phyloP scores from a whole-genome alignment of 2,113 vertebrate species.

The Pyxicephalus adspersus region DNA sequence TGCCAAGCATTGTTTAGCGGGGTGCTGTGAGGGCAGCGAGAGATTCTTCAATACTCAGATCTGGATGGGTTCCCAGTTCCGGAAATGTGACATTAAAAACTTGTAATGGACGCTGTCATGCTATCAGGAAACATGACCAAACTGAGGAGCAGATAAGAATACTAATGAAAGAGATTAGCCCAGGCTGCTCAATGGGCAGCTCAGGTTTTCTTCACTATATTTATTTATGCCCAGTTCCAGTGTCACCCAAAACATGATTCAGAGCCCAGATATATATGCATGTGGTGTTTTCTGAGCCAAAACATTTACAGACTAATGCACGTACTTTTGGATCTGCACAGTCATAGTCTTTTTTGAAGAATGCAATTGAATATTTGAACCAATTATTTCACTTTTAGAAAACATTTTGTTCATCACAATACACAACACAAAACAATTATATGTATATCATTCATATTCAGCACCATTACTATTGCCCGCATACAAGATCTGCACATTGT shows the following conservation, averaged over 20 bases:
- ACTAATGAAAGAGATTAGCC: slow-evolving; percentile 15
- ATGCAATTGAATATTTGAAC: too few relatives aligned
- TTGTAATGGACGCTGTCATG: slow-evolving; percentile 50
- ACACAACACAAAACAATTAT: too few relatives aligned
- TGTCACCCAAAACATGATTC: not conserved
- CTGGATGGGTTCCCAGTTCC: slow-evolving; percentile 46
- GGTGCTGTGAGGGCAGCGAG: slow-evolving; percentile 45
- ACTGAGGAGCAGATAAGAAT: slow-evolving; percentile 36
- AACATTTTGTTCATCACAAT: too few relatives aligned
- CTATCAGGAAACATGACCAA: slow-evolving; percentile 52
- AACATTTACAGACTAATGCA: too few relatives aligned
- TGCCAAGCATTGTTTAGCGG: slow-evolving; percentile 45
- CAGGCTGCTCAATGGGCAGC: not conserved
- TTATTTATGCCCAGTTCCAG: not conserved
- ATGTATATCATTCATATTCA: too few relatives aligned
- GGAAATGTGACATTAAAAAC: slow-evolving; percentile 53
- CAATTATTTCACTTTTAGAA: too few relatives aligned
- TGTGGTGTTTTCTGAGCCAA: too few relatives aligned
- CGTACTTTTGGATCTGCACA: too few relatives aligned
- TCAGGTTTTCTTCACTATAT: not conserved
- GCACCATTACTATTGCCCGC: too few relatives aligned
- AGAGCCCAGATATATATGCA: too few relatives aligned
- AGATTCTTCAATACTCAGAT: slow-evolving; percentile 41
- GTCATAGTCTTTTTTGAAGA: too few relatives aligned
- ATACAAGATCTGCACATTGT: too few relatives aligned